These are phyloP conservation scores for Vannuccia rotundouncinata DNA, from an alignment of 2,888 invertebrate genomes.

Conservation along the genomic window DNA sequence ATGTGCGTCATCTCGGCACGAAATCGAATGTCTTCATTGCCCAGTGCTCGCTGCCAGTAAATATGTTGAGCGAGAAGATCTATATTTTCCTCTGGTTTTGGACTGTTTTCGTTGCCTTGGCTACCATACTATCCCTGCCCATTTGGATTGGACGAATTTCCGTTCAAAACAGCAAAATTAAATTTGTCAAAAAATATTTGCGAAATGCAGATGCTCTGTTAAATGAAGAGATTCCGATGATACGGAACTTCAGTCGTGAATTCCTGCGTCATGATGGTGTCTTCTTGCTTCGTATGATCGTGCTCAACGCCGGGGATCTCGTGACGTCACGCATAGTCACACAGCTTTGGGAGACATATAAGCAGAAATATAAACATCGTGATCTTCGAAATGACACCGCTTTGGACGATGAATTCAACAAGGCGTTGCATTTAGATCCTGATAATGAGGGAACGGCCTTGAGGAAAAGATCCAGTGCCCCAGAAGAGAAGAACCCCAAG, in stretches of 20 bases:
- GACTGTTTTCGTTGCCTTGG: conserved; percentile 16
- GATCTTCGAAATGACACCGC: background rate
- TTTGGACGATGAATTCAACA: background rate
- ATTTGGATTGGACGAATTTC: conserved; percentile 30
- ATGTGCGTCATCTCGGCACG: background rate
- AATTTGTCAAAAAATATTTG: background rate
- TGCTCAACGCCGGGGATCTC: conserved; percentile 35
- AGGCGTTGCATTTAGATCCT: background rate
- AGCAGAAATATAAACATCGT: background rate
- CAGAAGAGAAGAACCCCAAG: background rate
- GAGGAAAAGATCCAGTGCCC: background rate
- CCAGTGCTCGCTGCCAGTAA: conserved; percentile 35
- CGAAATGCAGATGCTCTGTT: background rate
- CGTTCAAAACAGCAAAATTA: background rate
- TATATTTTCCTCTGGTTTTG: conserved; percentile 39
- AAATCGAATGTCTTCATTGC: conserved; percentile 15
- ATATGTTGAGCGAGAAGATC: conserved; percentile 37
- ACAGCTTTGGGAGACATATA: conserved; percentile 31
- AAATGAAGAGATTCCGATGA: background rate
- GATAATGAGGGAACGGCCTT: background rate
- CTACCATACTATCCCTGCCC: conserved; percentile 30
- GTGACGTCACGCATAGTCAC: conserved; percentile 25
- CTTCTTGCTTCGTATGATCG: conserved; percentile 38
- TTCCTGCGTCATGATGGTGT: conserved; percentile 38
- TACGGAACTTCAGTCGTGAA: background rate